Base-by-base conservation (phyloP, 2,797 vertebrate genomes). In the Sciurus vulgaris region DNA sequence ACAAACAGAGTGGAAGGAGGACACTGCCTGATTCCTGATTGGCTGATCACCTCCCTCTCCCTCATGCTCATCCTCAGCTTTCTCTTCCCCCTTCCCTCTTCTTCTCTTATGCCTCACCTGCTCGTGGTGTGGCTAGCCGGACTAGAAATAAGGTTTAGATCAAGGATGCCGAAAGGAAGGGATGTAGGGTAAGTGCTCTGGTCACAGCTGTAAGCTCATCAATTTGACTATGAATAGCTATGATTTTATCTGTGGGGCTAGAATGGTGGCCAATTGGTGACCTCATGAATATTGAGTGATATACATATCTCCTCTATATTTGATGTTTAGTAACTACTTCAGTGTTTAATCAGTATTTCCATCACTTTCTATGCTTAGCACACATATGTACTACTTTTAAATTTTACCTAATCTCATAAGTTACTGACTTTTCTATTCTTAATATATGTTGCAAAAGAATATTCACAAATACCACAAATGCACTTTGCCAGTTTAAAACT, bases 381-480 rank as follows among this genome's bases (percentile, higher is more conserved):
- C 51, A 94, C 56, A 18, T 35, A 70, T 7, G 38, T 56, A 22
- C 18, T 91, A 33, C 22, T 87, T 70, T 86, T 89, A 86, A 79
- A 82, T 89, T 86, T 41, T 86, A 72, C 30, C 30, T 35, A 54
- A 49, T 77, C 9, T 93, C n/a, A 20, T 93, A 82, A 86, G 47
- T 92, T 76, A 89, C n/a, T 87, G 61, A 86, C 56, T 77, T 84
- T 33, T 13, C 9, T 79, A 11, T 86, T 30, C 24, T n/a, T 76
- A 30, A 13, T 26, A 88, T 6, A 51, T 70, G 44, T 74, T 89
- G 14, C n/a, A 54, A 63, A 20, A 70, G 41, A 93, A 54, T 87
- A 91, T 61, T 89, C 47, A 92, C 73, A 86, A 89, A 63, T 63
- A 89, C 35, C 79, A 81, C 56, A 85, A 85, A 65, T 70, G 44